phyloP scores from a whole-genome alignment of 2,888 invertebrate genomes.

The Seira ritae region DNA sequence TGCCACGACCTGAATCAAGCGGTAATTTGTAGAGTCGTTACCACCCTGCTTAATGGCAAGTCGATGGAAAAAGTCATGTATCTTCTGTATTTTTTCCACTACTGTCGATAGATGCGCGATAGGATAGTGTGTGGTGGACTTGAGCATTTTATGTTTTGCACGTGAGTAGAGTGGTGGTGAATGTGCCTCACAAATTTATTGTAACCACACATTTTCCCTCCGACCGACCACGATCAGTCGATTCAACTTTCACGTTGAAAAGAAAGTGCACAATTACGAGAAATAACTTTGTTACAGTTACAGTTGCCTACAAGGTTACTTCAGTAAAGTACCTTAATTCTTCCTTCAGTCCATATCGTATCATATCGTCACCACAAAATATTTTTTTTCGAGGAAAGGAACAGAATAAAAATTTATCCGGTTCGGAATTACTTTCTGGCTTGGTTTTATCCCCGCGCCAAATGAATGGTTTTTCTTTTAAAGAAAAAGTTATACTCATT shows the following conservation, averaged over 20 bases:
- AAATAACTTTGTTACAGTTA: conserved; percentile 48
- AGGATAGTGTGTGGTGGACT: not conserved
- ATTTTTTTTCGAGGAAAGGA: conserved; percentile 16
- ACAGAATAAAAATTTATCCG: conserved; percentile 41
- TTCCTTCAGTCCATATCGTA: no score
- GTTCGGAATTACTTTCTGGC: conserved; percentile 44
- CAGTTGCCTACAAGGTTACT: conserved; percentile 20
- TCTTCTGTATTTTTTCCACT: conserved; percentile 26
- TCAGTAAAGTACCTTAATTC: not conserved
- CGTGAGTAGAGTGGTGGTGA: conserved; percentile 25
- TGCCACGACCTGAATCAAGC: conserved; percentile 73
- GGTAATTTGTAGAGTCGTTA: conserved; percentile 72
- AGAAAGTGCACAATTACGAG: not conserved
- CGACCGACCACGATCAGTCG: not conserved
- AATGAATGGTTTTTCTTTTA: conserved; percentile 44
- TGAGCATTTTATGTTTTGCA: conserved; percentile 6
- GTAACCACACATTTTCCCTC: not conserved
- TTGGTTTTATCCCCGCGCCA: conserved; percentile 34
- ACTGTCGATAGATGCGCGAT: not conserved
- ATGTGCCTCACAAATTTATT: not conserved
- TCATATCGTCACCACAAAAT: no score
- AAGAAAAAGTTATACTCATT: conserved; percentile 28
- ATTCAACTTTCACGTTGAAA: not conserved
- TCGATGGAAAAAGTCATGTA: conserved; percentile 57
- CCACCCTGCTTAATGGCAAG: conserved; percentile 59